Base-by-base conservation (phyloP, 2,888 invertebrate genomes). In the Drosophila vallismaia region DNA sequence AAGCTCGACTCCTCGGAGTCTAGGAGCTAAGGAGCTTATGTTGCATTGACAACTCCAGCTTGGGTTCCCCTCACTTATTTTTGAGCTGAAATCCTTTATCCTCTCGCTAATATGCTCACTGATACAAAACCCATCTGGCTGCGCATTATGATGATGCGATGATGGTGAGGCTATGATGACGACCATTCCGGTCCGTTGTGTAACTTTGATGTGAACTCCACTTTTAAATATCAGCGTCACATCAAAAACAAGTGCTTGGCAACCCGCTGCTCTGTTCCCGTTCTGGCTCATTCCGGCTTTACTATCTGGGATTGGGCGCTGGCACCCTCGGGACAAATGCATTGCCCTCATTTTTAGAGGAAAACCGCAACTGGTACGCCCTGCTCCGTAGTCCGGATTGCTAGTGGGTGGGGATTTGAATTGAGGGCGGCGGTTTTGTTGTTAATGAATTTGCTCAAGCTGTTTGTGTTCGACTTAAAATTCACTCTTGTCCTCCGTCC, bases 211-310 rank as follows among this genome's bases (percentile, higher is more conserved):
- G 76, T 51, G 67, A 82, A 76, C 79, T 79, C 55, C 66, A 76
- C 88, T 88, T 88, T 84, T 74, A 84, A 88, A 84, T 84, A 84
- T 86, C 84, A 86, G 78, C 81, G 84, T 86, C 78, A 86, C 76
- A 86, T 83, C 86, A 74, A 69, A 76, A 84, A 78, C 74, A 71
- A 85, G 75, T 59, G 56, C 59, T 53, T 75, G 71, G 74, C 81
- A 64, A 49, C 75, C 76, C 69, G 78, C 77, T 62, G 60, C 51
- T 67, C 52, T 52, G 53, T 40, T 40, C 54, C 29, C 12, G n/a
- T 62, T 52, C 56, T 60, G 59, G 62, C 33, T 42, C 40, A 42
- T 42, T 57, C 45, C 57, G 42, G 31, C 36, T 36, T 36, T 36
- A 6, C 36, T 36, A 36, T 45, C 44, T 38, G 38, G 58, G 42